Base-by-base conservation (phyloP, 2,888 invertebrate species). In the Cheilosia vulpina region DNA sequence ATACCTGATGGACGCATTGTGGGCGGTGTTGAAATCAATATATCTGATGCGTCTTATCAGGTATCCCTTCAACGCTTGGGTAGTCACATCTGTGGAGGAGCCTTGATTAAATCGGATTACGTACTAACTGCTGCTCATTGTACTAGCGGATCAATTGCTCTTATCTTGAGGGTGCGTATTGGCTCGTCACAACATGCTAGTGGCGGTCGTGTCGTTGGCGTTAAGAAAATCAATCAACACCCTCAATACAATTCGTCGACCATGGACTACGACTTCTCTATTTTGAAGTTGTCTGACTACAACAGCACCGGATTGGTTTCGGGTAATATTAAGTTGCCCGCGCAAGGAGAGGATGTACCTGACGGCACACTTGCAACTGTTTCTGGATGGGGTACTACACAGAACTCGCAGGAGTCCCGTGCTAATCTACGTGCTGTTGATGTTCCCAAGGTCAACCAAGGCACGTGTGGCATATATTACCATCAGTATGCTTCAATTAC, bases 111-210 rank as follows among this genome's bases (percentile, higher is more conserved):
- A 5, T 87, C 87, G 43, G 89, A 88, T 4, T 90, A 89, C 66
- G 91, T 93, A 2, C 81, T 93, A 5, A 93, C 93, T 1, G 93
- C 93, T 0, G 93, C 93, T 72, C 91, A 93, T 72, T 93, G 93
- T 76, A 90, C 90, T 1, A 87, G 88, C 15, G 89, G 88, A 34
- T 66, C 68, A 69, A 82, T 55, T 68, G 78, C 13, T 31, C 47
- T n/a, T n/a, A n/a, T n/a, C 4, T 53, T 89, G 5, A 87, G 84
- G 17, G 90, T 93, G 1, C 90, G 93, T 24, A 91, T 91, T 5
- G 93, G 93, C 1, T 92, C 93, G 4, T 89, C 91, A 2, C 87
- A 88, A 7, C 88, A 90, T 15, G 88, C 89, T 7, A 83, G 76
- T 0, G 93, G 91, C 4, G 93, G 93, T 2, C 73, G 90, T 11